Percentiles rank a stretch among this genome's conserved stretches.
Evolutionary conservation across 2,797 vertebrate genomes (phyloP).

Genomic region (Cyclura pinguis): DNA sequence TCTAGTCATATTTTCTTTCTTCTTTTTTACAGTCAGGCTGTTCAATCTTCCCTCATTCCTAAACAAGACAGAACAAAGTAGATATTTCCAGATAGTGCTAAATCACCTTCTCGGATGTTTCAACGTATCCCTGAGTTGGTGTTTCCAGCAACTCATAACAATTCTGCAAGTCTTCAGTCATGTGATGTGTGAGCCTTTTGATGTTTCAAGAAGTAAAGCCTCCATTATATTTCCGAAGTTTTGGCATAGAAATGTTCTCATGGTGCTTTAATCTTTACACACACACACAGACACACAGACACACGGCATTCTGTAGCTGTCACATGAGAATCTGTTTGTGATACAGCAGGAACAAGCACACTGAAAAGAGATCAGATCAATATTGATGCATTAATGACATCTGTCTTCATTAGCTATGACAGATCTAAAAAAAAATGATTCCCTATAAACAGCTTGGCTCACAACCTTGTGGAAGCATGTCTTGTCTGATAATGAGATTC

Average conservation of each 20-base stretch:
- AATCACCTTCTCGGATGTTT: neutral
- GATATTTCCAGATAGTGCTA: neutral
- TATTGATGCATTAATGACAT: constrained; percentile 18
- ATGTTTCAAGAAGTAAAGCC: neutral
- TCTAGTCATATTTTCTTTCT: no score
- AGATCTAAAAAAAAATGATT: constrained; percentile 6
- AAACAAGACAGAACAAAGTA: neutral
- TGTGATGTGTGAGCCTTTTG: neutral
- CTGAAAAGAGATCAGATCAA: constrained; percentile 18
- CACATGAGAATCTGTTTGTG: neutral
- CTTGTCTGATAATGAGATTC: constrained; percentile 4
- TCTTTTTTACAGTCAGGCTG: no score
- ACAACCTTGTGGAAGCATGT: neutral
- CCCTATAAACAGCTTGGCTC: neutral
- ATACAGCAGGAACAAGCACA: neutral
- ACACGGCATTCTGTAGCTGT: neutral
- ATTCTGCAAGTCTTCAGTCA: neutral
- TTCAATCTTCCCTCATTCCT: no score
- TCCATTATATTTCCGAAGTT: neutral
- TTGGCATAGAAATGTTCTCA: neutral
- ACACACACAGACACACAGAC: neutral
- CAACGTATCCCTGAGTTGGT: neutral
- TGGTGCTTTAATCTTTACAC: neutral
- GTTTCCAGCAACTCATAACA: neutral
- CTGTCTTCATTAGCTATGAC: constrained; percentile 15